These are phyloP conservation scores for Cynocephalus volans DNA, from an alignment of 2,113 vertebrate species.

Conservation along the genomic window DNA sequence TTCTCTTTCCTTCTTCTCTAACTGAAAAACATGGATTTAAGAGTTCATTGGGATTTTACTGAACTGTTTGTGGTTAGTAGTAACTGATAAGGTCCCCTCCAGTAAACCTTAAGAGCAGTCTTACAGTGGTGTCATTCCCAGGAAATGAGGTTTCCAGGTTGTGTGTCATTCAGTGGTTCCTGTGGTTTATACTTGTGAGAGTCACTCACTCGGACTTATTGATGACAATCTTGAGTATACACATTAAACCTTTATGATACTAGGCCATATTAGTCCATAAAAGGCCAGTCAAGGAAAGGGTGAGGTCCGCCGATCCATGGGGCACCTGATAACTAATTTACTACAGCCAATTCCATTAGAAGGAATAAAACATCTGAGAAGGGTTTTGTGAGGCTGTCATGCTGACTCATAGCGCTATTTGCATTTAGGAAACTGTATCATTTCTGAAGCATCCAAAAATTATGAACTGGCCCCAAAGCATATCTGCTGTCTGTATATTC, in stretches of 20 bases:
- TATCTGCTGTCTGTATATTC: not conserved
- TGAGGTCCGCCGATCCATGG: not conserved
- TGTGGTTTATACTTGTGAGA: not conserved
- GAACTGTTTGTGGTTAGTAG: not conserved
- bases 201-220: not conserved
- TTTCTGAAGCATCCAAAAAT: conserved; percentile 34
- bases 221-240: not conserved
- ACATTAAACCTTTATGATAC: not conserved
- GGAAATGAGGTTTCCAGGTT: not conserved
- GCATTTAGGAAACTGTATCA: conserved; percentile 16
- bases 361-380: not conserved
- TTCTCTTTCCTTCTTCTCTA: not conserved
- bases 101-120: not conserved
- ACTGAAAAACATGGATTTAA: not conserved
- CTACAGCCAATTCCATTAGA: not conserved
- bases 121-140: not conserved
- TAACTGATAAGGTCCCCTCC: not conserved
- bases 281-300: not conserved
- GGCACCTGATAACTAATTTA: not conserved
- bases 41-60: not conserved
- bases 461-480: not conserved
- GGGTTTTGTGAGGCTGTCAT: not conserved
- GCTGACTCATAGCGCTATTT: not conserved
- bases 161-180: not conserved
- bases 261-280: not conserved